Percentiles rank a stretch among this genome's conserved stretches.
Conservation (phyloP, 2,888 invertebrate genomes). For the Antitype chi region DNA sequence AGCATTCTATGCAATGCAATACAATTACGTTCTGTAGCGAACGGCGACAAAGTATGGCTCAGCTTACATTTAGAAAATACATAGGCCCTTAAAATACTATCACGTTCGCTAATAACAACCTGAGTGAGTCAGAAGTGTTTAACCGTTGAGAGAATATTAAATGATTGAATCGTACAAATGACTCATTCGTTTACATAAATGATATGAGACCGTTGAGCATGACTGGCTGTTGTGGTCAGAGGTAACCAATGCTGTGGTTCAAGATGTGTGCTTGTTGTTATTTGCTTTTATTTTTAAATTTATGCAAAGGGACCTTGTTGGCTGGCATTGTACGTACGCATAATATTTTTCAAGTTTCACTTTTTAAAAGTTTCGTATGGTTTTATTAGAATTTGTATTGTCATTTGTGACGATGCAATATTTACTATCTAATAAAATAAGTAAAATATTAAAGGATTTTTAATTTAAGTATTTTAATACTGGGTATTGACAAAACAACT, state of each 20-base stretch:
- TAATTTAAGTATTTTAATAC: background rate
- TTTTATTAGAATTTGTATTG: background rate
- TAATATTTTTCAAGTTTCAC: background rate
- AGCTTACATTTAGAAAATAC: conserved; percentile 22
- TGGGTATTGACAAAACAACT: too few relatives aligned
- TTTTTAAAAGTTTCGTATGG: background rate
- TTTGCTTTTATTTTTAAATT: conserved; percentile 2
- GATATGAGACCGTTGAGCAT: conserved; percentile 57
- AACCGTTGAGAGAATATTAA: conserved; percentile 71
- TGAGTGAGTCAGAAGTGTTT: conserved; percentile 67
- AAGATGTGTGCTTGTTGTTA: conserved; percentile 24
- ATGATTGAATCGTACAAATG: conserved; percentile 61
- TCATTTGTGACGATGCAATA: background rate
- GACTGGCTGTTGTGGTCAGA: conserved; percentile 41
- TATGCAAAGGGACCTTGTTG: conserved; percentile 3
- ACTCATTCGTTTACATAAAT: conserved; percentile 65
- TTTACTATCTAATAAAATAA: background rate
- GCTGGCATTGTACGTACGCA: background rate
- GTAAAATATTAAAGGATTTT: background rate
- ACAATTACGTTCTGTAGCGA: background rate
- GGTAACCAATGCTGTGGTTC: conserved; percentile 18
- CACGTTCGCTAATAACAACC: conserved; percentile 67
- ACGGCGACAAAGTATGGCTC: background rate
- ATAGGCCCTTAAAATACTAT: conserved; percentile 85
- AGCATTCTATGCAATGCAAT: background rate